Evolutionary conservation across 2,113 vertebrate species (phyloP).

Genomic region (Notarius quadriscutis): DNA sequence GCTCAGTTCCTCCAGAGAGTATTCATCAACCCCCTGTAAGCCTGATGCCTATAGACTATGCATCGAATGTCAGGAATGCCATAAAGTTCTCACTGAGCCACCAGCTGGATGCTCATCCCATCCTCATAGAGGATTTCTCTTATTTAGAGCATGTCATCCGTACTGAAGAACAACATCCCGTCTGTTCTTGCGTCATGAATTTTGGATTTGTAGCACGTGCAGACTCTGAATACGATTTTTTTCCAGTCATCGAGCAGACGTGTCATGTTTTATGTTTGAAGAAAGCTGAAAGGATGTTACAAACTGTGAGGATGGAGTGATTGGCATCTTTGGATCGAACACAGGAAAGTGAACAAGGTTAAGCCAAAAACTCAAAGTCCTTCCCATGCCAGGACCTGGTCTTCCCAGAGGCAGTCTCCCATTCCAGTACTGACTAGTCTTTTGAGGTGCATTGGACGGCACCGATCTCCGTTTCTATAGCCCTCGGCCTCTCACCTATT

Average conservation of each 20-base stretch:
- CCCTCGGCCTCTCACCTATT: no score
- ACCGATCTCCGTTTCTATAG: no score
- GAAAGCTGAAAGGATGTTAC: conserved; percentile 16
- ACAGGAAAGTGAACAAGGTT: neutral
- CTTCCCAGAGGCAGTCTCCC: no score
- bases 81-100: neutral
- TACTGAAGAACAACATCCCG: conserved; percentile 39
- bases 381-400: no score
- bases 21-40: neutral
- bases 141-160: conserved; percentile 4
- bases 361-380: neutral
- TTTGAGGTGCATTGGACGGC: no score
- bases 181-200: conserved; percentile 55
- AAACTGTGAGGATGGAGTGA: neutral
- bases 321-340: neutral
- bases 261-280: conserved; percentile 30
- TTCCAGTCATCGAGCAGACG: conserved; percentile 17
- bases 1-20: neutral
- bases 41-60: no score
- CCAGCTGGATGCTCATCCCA: neutral
- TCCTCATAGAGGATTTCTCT: neutral
- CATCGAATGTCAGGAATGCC: neutral
- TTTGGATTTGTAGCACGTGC: conserved; percentile 52
- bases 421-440: no score
- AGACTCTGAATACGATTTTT: conserved; percentile 23